A percentile compares a stretch with the other conserved stretches of the same genome.
Conservation (phyloP, 2,797 vertebrate species). For the Pyrocephalus nanus region DNA sequence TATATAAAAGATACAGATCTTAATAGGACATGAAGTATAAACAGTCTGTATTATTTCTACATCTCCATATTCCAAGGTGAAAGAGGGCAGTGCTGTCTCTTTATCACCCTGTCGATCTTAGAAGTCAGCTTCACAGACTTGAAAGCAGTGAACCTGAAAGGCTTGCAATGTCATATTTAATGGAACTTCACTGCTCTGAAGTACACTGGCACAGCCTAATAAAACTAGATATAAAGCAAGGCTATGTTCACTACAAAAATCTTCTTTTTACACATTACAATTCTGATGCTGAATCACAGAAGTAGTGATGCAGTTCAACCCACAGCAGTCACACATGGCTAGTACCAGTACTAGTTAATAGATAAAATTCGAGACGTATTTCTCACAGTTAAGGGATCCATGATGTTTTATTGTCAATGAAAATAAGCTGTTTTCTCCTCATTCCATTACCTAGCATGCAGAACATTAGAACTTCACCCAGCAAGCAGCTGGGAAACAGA, state of each 20-base stretch:
- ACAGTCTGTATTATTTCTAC: not conserved
- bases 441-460: not conserved
- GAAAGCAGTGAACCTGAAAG: not conserved
- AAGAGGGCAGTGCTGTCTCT: not conserved
- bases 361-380: not conserved
- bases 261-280: not conserved
- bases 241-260: not conserved
- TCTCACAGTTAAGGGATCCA: not conserved
- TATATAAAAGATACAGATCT: not conserved
- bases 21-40: not conserved
- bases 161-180: not conserved
- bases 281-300: not conserved
- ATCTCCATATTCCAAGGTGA: conserved; percentile 7
- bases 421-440: not conserved
- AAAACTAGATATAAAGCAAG: not conserved
- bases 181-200: not conserved
- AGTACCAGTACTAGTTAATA: not conserved
- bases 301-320: not conserved
- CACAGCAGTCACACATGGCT: not conserved
- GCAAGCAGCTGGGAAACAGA: not conserved
- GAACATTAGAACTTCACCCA: not conserved
- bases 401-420: not conserved
- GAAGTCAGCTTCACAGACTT: not conserved
- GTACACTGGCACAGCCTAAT: not conserved
- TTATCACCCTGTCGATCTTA: not conserved